These are phyloP conservation scores for Clarias macrocephalus DNA, from an alignment of 2,113 vertebrate species.

Conservation along the genomic window DNA sequence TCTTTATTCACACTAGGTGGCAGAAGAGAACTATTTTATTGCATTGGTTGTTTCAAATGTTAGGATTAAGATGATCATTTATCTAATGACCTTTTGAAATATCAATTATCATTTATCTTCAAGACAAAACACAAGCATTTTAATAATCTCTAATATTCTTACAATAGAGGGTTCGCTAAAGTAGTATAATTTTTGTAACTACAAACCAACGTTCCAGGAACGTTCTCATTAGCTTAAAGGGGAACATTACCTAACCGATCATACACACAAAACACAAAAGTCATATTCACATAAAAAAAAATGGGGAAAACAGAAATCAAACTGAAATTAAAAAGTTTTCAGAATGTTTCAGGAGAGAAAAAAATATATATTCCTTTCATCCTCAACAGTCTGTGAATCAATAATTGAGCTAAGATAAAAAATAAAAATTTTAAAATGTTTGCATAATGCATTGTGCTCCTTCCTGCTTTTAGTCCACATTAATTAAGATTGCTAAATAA, in stretches of 20 bases:
- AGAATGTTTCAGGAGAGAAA: no score
- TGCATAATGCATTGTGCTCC: neutral
- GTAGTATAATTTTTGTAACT: neutral
- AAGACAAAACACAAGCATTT: neutral
- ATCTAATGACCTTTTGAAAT: neutral
- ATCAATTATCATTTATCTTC: neutral
- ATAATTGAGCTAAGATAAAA: neutral
- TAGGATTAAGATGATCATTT: neutral
- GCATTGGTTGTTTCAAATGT: neutral
- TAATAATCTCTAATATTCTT: neutral
- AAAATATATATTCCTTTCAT: neutral
- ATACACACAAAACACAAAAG: neutral
- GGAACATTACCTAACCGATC: neutral
- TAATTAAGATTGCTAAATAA: neutral
- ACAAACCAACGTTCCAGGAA: neutral
- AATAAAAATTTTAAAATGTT: no score
- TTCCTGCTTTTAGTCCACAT: neutral
- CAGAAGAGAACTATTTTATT: neutral
- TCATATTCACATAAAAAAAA: neutral
- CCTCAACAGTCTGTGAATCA: neutral
- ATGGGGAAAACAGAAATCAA: neutral
- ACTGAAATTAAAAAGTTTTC: neutral
- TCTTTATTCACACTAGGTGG: conserved; percentile 22
- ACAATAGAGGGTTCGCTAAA: neutral
- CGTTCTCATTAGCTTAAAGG: neutral